Conservation (phyloP, 2,888 invertebrate genomes). For the Orgyia antiqua region DNA sequence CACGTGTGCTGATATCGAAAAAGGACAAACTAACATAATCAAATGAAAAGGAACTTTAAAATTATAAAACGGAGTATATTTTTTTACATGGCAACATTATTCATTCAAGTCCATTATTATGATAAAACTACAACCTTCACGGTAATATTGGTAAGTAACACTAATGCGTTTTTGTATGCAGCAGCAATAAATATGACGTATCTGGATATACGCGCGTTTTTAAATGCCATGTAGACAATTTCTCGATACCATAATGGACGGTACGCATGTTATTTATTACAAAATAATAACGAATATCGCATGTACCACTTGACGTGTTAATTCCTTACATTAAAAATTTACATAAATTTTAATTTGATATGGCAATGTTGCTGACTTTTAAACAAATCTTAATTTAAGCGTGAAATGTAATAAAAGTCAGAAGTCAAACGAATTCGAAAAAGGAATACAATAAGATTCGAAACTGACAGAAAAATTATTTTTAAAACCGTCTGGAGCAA, state of each 20-base stretch:
- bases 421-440: too few species aligned
- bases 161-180: conserved; percentile 62
- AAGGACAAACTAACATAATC: conserved; percentile 15
- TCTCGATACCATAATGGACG: conserved; percentile 18
- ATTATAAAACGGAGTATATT: conserved; percentile 6
- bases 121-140: conserved; percentile 50
- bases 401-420: too few species aligned
- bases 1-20: conserved; percentile 49
- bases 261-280: conserved; percentile 12
- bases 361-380: conserved; percentile 17
- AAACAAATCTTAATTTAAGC: too few species aligned
- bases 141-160: conserved; percentile 48
- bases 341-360: conserved; percentile 17
- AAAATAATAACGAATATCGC: background rate
- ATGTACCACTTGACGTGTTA: background rate
- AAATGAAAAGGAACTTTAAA: conserved; percentile 16
- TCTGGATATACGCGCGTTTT: conserved; percentile 33
- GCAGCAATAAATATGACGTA: conserved; percentile 58
- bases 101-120: conserved; percentile 39
- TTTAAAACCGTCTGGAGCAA: conserved; percentile 21
- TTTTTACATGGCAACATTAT: conserved; percentile 9
- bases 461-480: conserved; percentile 19
- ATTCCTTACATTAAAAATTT: conserved; percentile 3
- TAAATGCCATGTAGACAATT: conserved; percentile 16
- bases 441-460: too few species aligned